Evolutionary conservation across 2,888 invertebrate species (phyloP).

Genomic region (Patella depressa): DNA sequence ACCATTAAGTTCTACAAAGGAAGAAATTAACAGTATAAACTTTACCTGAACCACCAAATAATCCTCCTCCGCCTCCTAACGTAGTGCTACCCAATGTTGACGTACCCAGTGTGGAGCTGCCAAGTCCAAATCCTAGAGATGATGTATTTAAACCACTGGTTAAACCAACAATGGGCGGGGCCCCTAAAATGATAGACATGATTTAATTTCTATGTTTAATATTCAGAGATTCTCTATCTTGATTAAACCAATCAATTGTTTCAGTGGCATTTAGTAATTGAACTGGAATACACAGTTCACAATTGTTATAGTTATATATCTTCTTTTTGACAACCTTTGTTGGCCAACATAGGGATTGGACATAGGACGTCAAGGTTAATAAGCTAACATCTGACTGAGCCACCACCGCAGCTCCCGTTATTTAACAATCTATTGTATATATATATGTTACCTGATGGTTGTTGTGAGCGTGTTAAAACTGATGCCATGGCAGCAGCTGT

Average conservation of each 20-base stretch:
- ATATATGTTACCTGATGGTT: constrained; percentile 52
- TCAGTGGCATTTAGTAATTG: too few species aligned
- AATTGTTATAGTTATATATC: too few species aligned
- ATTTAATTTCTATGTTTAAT: neutral
- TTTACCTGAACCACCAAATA: constrained; percentile 16
- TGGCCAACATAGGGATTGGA: too few species aligned
- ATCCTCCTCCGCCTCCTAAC: constrained; percentile 12
- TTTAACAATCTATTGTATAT: too few species aligned
- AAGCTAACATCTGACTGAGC: too few species aligned
- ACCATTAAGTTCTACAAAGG: too few species aligned
- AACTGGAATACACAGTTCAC: too few species aligned
- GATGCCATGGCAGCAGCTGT: constrained; percentile 69
- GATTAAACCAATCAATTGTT: too few species aligned
- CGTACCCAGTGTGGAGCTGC: constrained; percentile 19
- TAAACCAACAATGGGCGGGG: constrained; percentile 56
- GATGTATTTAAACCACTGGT: constrained; percentile 42
- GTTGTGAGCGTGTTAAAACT: constrained; percentile 66
- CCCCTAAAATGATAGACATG: constrained; percentile 28
- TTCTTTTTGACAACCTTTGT: too few species aligned
- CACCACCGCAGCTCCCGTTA: too few species aligned
- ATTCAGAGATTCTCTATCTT: neutral
- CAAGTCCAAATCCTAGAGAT: constrained; percentile 21
- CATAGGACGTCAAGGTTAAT: too few species aligned
- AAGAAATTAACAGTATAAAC: too few species aligned
- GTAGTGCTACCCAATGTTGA: neutral